phyloP scores from a whole-genome alignment of 2,113 vertebrate genomes.

The Percopsis transmontana region DNA sequence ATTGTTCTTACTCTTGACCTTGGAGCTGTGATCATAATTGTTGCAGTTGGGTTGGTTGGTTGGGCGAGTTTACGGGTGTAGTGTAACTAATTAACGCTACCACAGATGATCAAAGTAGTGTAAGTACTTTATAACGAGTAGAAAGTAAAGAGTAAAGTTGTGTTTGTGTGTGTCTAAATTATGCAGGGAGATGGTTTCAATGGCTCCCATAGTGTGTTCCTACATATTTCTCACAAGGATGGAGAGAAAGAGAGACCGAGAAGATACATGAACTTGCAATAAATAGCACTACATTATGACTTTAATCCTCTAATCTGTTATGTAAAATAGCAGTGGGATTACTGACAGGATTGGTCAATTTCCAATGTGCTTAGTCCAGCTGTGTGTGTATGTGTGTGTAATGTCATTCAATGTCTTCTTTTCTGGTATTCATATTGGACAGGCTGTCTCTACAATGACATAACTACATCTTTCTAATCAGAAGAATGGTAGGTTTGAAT shows the following conservation, averaged over 20 bases:
- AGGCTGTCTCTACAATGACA: slow-evolving; percentile 2
- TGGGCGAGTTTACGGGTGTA: too few species aligned
- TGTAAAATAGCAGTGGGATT: slow-evolving; percentile 59
- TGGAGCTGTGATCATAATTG: too few species aligned
- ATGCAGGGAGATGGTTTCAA: slow-evolving; percentile 34
- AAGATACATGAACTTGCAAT: slow-evolving; percentile 51
- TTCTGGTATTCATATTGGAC: background rate
- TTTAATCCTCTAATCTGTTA: slow-evolving; percentile 66
- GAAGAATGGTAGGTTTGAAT: background rate
- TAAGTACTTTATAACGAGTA: too few species aligned
- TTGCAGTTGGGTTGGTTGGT: too few species aligned
- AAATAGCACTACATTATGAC: slow-evolving; percentile 57
- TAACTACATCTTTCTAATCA: slow-evolving; percentile 35
- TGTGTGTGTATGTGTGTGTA: background rate
- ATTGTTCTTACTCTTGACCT: too few species aligned
- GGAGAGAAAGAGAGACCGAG: slow-evolving; percentile 11
- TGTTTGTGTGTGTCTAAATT: slow-evolving; percentile 47
- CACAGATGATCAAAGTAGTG: too few species aligned
- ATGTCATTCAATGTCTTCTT: slow-evolving; percentile 27
- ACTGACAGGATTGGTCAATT: slow-evolving; percentile 28
- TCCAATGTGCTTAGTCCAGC: slow-evolving; percentile 12
- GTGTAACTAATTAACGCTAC: too few species aligned
- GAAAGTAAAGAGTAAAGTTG: too few species aligned
- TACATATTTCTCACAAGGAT: slow-evolving; percentile 20
- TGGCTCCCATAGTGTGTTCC: slow-evolving; percentile 34